Base-by-base conservation (phyloP, 2,888 invertebrate species). In the Sinopyrophorus schimmeli region DNA sequence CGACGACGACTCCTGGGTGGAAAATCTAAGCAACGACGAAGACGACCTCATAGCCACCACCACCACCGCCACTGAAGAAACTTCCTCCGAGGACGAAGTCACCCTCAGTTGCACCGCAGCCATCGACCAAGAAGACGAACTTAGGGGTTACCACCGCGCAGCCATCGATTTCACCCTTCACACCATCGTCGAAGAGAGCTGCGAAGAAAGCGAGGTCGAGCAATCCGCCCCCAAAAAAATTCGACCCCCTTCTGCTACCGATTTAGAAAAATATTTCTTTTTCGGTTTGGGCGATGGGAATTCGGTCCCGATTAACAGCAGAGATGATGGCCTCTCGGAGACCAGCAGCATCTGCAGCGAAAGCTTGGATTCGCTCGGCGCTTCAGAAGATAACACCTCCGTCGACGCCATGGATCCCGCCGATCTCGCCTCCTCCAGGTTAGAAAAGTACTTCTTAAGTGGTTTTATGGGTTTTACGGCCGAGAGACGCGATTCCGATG, bases 171-270 rank as follows among this genome's bases (percentile, higher is more conserved):
- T 92, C 69, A 92, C 92, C 1, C 76, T 94, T 54, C 93, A 94
- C 68, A 94, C 94, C 1, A 94, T 94, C 60, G 87, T 92, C 16
- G 94, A 94, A 75, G 94, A 94, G 74, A 92, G 92, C 64, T 93
- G 93, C 71, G 93, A 94, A 75, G 94, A 94, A 73, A 92, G 92
- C 72, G 91, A 91, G 73, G 81, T 87, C 52, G 90, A 90, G 63
- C 84, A 82, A 27, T 65, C 71, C 1, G 53, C 76, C 59, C 71
- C 72, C 65, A 78, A 77, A 75, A 81, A 82, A 72, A 79, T 80
- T 57, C 78, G 87, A 43, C 85, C 86, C 20, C 78, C 83, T 46
- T 88, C 88, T 1, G 85, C 89, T 1, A 90, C 92, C 0, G 90
- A 92, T 65, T 73, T 93, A 54, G 93, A 93, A 70, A 92, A 91